phyloP scores from a whole-genome alignment of 2,113 vertebrate species.

The Hylia prasina region DNA sequence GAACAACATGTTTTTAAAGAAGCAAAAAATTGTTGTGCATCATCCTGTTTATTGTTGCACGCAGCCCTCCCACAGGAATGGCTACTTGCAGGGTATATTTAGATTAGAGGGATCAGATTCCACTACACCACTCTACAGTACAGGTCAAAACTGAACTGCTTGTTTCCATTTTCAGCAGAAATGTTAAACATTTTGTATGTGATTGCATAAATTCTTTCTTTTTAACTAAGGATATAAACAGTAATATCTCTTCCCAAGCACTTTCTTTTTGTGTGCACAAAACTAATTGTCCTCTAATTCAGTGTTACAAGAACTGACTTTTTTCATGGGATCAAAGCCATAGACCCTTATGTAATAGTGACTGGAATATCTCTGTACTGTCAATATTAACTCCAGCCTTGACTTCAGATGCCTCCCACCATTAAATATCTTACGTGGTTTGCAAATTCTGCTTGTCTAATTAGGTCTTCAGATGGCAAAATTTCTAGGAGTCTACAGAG shows the following conservation, averaged over 20 bases:
- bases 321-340: not conserved
- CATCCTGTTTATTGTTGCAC: not conserved
- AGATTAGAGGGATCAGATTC: not conserved
- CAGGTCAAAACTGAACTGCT: not conserved
- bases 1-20: not conserved
- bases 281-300: not conserved
- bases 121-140: not conserved
- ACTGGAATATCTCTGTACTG: not conserved
- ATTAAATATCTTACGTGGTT: not conserved
- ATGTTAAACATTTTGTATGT: not conserved
- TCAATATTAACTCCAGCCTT: not conserved
- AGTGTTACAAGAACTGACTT: not conserved
- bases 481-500: not conserved
- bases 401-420: not conserved
- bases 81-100: constrained; percentile 18
- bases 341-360: not conserved
- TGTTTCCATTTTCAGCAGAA: constrained; percentile 38
- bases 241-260: not conserved
- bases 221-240: not conserved
- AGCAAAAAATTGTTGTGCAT: not conserved
- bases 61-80: not conserved
- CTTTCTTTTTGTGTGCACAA: not conserved
- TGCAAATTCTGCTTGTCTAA: not conserved
- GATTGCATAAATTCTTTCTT: not conserved
- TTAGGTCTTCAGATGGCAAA: not conserved